Evolutionary conservation across 2,113 vertebrate species (phyloP).

Genomic region (Spizaetus ornatus): DNA sequence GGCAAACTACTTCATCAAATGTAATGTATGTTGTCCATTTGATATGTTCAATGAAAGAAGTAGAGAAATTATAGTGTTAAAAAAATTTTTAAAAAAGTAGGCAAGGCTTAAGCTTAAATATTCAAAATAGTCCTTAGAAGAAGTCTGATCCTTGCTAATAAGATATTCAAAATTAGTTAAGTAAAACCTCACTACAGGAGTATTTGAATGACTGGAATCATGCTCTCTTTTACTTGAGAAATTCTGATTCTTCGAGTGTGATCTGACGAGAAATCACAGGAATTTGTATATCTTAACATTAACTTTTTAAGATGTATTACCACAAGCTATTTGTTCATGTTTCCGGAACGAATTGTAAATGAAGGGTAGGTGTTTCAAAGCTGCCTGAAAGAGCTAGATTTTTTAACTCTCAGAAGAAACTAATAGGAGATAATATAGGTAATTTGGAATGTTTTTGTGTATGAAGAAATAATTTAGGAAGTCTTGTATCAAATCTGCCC

Average conservation of each 20-base stretch:
- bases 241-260: neutral
- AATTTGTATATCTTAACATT: neutral
- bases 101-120: neutral
- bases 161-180: neutral
- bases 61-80: neutral
- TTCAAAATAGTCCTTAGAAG: neutral
- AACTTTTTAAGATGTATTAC: neutral
- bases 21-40: neutral
- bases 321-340: neutral
- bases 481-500: neutral
- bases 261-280: neutral
- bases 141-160: neutral
- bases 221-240: neutral
- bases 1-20: neutral
- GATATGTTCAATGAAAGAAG: neutral
- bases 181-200: neutral
- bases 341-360: neutral
- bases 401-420: neutral
- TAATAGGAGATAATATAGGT: neutral
- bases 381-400: neutral
- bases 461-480: neutral
- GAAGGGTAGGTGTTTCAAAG: neutral
- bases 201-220: neutral
- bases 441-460: neutral
- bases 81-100: neutral